These are phyloP conservation scores for Dasypolia templi DNA, from an alignment of 2,888 invertebrate genomes.

Conservation along the genomic window DNA sequence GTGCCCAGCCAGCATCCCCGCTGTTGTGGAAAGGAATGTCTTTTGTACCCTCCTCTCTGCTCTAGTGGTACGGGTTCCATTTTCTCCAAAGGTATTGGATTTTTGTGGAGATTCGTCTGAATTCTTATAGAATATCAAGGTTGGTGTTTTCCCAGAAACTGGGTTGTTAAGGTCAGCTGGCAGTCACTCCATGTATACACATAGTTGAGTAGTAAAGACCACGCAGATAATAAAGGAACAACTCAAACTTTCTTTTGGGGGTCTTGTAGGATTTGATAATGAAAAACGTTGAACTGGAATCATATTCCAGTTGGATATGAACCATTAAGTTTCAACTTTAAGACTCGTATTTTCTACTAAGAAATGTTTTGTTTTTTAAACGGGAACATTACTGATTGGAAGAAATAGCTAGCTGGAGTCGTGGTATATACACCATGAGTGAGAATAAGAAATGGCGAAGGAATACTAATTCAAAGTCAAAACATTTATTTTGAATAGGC, in stretches of 20 bases:
- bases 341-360: not conserved
- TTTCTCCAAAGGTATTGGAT: constrained; percentile 28
- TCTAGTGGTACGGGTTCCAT: constrained; percentile 33
- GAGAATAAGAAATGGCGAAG: not conserved
- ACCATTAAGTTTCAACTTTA: not conserved
- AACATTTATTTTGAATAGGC: no score
- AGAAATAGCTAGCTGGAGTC: not conserved
- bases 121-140: not conserved
- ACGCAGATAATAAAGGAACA: no score
- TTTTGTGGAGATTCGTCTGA: constrained; percentile 28
- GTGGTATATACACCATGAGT: not conserved
- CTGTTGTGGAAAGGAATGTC: constrained; percentile 74
- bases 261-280: not conserved
- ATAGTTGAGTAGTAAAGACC: no score
- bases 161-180: no score
- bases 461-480: no score
- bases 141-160: not conserved
- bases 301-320: not conserved
- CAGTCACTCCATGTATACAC: no score
- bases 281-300: not conserved
- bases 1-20: constrained; percentile 70
- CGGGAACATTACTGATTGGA: not conserved
- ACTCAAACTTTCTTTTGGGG: no score
- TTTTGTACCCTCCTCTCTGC: constrained; percentile 55
- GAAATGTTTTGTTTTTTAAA: not conserved